These are phyloP conservation scores for Colletes collaris DNA, from an alignment of 2,888 invertebrate genomes.

Conservation along the genomic window DNA sequence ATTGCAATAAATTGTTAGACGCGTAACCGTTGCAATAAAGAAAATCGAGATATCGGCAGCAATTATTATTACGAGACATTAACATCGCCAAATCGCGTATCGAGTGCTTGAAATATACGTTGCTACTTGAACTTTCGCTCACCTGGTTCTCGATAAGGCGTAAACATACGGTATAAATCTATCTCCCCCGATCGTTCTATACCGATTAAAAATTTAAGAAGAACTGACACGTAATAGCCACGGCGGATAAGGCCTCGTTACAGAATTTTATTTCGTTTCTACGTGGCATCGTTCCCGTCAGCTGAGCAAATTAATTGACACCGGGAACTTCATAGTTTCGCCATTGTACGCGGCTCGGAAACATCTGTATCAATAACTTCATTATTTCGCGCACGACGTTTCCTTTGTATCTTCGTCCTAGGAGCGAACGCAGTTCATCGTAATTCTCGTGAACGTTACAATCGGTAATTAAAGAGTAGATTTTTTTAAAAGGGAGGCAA, in stretches of 20 bases:
- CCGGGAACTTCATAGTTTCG: constrained; percentile 52
- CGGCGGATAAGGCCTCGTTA: constrained; percentile 24
- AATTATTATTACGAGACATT: background rate
- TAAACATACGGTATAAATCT: constrained; percentile 22
- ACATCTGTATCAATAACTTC: constrained; percentile 72
- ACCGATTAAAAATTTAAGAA: constrained; percentile 52
- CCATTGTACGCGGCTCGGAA: constrained; percentile 56
- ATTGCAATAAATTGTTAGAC: constrained; percentile 6
- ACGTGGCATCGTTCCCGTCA: constrained; percentile 63
- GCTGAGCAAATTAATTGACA: constrained; percentile 68
- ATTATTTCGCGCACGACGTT: constrained; percentile 55
- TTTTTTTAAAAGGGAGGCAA: constrained; percentile 4
- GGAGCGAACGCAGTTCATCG: constrained; percentile 8
- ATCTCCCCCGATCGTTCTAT: constrained; percentile 26
- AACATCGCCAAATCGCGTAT: background rate
- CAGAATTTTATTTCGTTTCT: constrained; percentile 58
- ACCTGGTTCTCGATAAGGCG: constrained; percentile 36
- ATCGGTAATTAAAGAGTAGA: background rate
- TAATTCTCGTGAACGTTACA: constrained; percentile 5
- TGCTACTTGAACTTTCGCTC: constrained; percentile 37
- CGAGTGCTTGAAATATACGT: constrained; percentile 16
- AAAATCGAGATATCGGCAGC: background rate
- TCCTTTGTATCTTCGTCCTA: constrained; percentile 52
- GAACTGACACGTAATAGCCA: constrained; percentile 52
- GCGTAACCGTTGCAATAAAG: constrained; percentile 5